Base-by-base conservation (phyloP, 2,888 invertebrate species). In the Ichneumoninae sp. region DNA sequence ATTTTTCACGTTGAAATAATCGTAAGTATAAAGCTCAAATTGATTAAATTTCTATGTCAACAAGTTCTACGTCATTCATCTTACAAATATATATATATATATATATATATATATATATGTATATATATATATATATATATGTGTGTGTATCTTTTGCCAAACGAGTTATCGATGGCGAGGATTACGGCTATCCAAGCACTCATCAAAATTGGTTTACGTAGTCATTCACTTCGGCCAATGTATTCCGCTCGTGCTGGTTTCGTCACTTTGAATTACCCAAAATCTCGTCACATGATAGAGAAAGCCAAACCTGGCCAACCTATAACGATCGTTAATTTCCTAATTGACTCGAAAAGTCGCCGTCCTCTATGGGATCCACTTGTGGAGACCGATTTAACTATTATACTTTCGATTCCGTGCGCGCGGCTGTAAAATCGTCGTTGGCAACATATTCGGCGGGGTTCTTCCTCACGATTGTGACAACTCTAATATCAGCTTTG, bases 321-420 rank as follows among this genome's bases (percentile, higher is more conserved):
- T 63, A 50, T 40, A 19, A 19, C 16, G 30, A 30, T 19, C 26
- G 30, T 69, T 13, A 77, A 69, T 69, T 54, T 54, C 69, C 54
- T 57, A 77, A 69, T 69, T 54, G n/a, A 44, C 22, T 40, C 57
- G 36, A n/a, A 10, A 54, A 36, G 22, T n/a, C 26, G 22, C 22
- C 68, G 13, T 54, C 22, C 26, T 26, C 57, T 73, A n/a, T 26
- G 50, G n/a, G 69, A 30, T 16, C 30, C 52, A 30, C 70, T 50
- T n/a, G 22, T 10, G 57, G n/a, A 16, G 57, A 44, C 13, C 26
- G 16, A n/a, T 26, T 7, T 40, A 16, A 26, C 57, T 73, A 26
- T 60, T 60, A 57, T 44, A 60, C 73, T 60, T 57, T 60, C 73
- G n/a, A 44, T 60, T 60, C 4, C 57, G 73, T 60, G 57, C 30